phyloP scores from a whole-genome alignment of 2,113 vertebrate species.

The Thamnaconus septentrionalis region DNA sequence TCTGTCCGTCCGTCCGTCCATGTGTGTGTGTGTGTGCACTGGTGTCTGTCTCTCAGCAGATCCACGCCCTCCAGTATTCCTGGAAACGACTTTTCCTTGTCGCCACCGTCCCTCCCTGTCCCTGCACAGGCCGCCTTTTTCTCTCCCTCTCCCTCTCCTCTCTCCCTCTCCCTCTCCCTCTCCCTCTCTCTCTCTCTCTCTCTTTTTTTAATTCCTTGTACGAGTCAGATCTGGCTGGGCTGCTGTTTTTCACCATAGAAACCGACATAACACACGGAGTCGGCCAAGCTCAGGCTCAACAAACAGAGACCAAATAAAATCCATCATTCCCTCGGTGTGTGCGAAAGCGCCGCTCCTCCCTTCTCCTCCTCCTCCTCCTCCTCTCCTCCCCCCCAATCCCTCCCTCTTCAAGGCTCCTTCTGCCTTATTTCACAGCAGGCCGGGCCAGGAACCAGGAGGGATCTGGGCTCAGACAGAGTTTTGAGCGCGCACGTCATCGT shows the following conservation, averaged over 20 bases:
- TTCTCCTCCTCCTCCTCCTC: background rate
- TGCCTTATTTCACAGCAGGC: background rate
- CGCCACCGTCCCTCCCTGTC: conserved; percentile 2
- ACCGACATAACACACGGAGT: conserved; percentile 85
- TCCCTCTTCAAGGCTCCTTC: conserved; percentile 47
- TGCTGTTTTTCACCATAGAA: conserved; percentile 86
- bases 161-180: background rate
- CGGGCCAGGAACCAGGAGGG: conserved; percentile 17
- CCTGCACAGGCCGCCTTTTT: conserved; percentile 32
- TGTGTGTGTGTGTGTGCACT: conserved; percentile 10
- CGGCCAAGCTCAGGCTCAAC: conserved; percentile 78
- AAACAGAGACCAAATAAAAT: conserved; percentile 79
- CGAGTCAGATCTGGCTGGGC: conserved; percentile 75
- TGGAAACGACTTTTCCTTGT: conserved; percentile 67
- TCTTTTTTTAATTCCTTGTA: conserved; percentile 64
- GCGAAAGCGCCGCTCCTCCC: conserved; percentile 28
- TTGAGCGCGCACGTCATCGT: conserved; percentile 49
- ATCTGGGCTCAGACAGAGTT: conserved; percentile 30
- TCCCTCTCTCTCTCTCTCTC: background rate
- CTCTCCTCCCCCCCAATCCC: conserved; percentile 13
- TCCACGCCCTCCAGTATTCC: conserved; percentile 68
- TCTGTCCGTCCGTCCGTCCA: conserved; percentile 30
- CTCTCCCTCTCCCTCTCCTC: too few relatives aligned
- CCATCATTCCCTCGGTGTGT: conserved; percentile 61
- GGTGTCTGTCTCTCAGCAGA: background rate